phyloP scores from a whole-genome alignment of 1,140 invertebrate species.

The Sitodiplosis mosellana region DNA sequence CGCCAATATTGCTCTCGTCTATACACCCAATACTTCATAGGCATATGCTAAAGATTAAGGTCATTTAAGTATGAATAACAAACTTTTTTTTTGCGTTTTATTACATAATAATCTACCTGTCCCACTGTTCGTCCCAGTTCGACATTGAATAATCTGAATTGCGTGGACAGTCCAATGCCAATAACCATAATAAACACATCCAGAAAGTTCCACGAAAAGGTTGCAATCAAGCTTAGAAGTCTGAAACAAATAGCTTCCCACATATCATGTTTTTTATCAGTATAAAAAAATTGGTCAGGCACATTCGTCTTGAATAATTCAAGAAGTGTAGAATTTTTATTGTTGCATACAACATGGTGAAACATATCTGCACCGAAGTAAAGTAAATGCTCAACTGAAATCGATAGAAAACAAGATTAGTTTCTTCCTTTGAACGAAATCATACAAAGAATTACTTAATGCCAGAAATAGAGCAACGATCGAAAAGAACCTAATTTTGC shows the following conservation, averaged over 20 bases:
- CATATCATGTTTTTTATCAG: conserved; percentile 15
- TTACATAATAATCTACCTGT: too few species aligned
- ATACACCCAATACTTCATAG: conserved; percentile 24
- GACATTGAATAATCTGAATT: conserved; percentile 37
- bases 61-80: too few species aligned
- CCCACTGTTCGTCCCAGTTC: conserved; percentile 26
- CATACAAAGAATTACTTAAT: not conserved
- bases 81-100: too few species aligned
- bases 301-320: conserved; percentile 13
- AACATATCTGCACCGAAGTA: conserved; percentile 17
- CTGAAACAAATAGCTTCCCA: conserved; percentile 20
- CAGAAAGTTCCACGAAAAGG: conserved; percentile 49
- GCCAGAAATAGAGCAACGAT: conserved; percentile 18
- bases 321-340: not conserved
- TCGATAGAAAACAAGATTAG: not conserved
- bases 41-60: too few species aligned
- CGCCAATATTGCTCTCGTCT: conserved; percentile 32
- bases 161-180: conserved; percentile 31
- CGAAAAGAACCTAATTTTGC: conserved; percentile 17
- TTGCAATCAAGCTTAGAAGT: conserved; percentile 38
- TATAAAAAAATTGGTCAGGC: conserved; percentile 16
- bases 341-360: conserved; percentile 12
- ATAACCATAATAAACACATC: conserved; percentile 44
- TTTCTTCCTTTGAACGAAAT: not conserved
- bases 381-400: conserved; percentile 22